phyloP scores from a whole-genome alignment of 2,888 invertebrate species.

The Eupithecia vulgata region DNA sequence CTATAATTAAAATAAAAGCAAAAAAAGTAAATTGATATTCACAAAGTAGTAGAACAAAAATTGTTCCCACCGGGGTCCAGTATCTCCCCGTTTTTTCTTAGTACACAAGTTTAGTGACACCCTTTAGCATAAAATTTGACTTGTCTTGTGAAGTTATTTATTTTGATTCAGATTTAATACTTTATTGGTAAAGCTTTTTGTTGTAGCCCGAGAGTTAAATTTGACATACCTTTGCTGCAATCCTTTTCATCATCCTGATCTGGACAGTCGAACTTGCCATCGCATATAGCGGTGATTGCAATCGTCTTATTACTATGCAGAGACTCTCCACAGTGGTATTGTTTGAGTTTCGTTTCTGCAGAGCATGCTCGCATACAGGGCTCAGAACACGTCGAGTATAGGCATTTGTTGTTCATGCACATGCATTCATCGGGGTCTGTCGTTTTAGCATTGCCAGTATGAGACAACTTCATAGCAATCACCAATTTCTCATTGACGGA shows the following conservation, averaged over 20 bases:
- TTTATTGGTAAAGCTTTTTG: not conserved
- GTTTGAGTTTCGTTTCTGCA: slow-evolving; percentile 57
- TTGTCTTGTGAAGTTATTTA: no score
- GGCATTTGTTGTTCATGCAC: slow-evolving; percentile 60
- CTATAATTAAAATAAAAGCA: no score
- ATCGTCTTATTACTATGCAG: slow-evolving; percentile 47
- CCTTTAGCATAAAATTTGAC: no score
- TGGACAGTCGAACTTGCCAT: slow-evolving; percentile 63
- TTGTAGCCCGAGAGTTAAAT: not conserved
- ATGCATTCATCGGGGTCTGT: slow-evolving; percentile 57
- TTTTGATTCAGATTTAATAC: not conserved
- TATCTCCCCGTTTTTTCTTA: no score
- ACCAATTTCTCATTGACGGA: slow-evolving; percentile 60
- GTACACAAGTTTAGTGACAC: no score
- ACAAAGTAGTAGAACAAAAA: no score
- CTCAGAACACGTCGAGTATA: slow-evolving; percentile 55
- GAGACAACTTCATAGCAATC: slow-evolving; percentile 62
- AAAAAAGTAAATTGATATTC: no score
- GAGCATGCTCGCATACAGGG: slow-evolving; percentile 61
- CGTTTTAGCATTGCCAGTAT: slow-evolving; percentile 63
- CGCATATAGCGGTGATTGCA: slow-evolving; percentile 59
- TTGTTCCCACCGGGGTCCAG: no score
- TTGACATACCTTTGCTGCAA: slow-evolving; percentile 59
- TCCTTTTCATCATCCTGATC: slow-evolving; percentile 64
- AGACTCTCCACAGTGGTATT: slow-evolving; percentile 55